These are phyloP conservation scores for Aporophyla nigra DNA, from an alignment of 2,888 invertebrate species.

Conservation along the genomic window DNA sequence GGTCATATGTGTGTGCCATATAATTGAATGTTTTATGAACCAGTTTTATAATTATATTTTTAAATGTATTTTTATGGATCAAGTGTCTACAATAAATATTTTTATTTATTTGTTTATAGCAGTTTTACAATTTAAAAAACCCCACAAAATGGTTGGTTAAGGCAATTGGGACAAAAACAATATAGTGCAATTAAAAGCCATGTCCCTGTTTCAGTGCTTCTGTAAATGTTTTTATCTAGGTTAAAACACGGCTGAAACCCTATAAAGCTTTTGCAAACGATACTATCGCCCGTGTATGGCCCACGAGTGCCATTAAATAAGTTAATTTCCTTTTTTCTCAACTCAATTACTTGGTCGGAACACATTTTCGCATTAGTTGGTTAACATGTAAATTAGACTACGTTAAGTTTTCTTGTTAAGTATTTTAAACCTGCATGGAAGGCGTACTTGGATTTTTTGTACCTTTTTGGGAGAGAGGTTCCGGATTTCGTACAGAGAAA, in stretches of 20 bases:
- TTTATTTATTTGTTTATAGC: neutral
- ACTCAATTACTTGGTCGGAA: constrained; percentile 44
- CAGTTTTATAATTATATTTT: no score
- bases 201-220: neutral
- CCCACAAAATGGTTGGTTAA: neutral
- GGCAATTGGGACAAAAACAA: neutral
- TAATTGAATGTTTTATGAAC: no score
- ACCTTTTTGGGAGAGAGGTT: neutral
- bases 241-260: constrained; percentile 10
- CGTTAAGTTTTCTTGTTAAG: constrained; percentile 34
- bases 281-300: constrained; percentile 20
- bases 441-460: neutral
- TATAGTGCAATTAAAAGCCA: neutral
- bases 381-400: constrained; percentile 51
- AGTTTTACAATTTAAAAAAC: neutral
- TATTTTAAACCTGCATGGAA: constrained; percentile 18
- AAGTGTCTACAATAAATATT: no score
- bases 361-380: constrained; percentile 47
- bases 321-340: constrained; percentile 45
- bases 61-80: no score
- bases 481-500: neutral
- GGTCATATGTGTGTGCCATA: no score
- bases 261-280: constrained; percentile 33
- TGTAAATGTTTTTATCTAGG: constrained; percentile 6
- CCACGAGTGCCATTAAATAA: constrained; percentile 48